Percentiles rank a stretch among this genome's conserved stretches.
phyloP scores from a whole-genome alignment of 2,888 invertebrate species.

The Branchellion lobata region DNA sequence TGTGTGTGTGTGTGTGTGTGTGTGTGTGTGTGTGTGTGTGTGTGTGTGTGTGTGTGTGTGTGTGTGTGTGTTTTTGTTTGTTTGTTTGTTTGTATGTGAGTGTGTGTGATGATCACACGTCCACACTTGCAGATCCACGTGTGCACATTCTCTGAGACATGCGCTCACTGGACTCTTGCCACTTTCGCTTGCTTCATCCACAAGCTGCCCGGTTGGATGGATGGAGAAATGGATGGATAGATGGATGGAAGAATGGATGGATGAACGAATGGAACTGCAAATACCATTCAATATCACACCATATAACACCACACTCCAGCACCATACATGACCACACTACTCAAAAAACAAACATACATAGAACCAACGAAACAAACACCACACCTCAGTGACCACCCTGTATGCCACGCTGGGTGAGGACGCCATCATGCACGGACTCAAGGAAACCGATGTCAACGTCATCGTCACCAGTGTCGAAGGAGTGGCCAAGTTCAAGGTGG shows the following conservation, averaged over 20 bases:
- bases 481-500: slow-evolving; percentile 76
- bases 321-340: too few relatives aligned
- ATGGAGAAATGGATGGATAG: not conserved
- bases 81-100: too few relatives aligned
- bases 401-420: slow-evolving; percentile 96
- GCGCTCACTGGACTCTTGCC: slow-evolving; percentile 95
- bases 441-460: slow-evolving; percentile 89
- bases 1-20: not conserved
- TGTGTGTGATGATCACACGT: too few relatives aligned
- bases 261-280: not conserved
- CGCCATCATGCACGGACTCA: slow-evolving; percentile 91
- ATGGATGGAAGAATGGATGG: too few relatives aligned
- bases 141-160: slow-evolving; percentile 93
- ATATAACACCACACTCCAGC: too few relatives aligned
- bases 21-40: not conserved
- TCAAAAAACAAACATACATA: not conserved
- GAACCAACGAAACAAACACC: not conserved
- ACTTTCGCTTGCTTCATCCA: slow-evolving; percentile 94
- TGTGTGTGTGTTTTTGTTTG: not conserved
- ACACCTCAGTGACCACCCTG: slow-evolving; percentile 79
- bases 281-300: not conserved
- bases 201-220: slow-evolving; percentile 78
- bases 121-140: slow-evolving; percentile 64
- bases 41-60: not conserved
- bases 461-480: slow-evolving; percentile 90